phyloP scores from a whole-genome alignment of 2,113 vertebrate genomes.

The Cephalopterus ornatus region DNA sequence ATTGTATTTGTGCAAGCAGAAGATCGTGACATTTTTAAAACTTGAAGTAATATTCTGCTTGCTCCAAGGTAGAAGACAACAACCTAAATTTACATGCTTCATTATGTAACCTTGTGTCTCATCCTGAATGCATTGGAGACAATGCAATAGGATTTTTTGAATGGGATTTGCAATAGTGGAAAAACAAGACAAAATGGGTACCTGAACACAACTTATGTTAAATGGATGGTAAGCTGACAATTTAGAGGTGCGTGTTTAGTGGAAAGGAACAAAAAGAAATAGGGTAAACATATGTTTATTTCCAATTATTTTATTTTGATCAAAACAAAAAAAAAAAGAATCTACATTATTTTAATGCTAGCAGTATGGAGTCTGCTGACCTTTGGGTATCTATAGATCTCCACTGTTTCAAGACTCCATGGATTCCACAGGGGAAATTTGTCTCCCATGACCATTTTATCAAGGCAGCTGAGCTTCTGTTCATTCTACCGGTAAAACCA shows the following conservation, averaged over 20 bases:
- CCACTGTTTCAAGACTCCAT: background rate
- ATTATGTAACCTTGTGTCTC: background rate
- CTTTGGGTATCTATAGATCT: background rate
- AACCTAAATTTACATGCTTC: background rate
- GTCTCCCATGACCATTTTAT: background rate
- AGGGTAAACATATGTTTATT: background rate
- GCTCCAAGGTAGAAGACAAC: background rate
- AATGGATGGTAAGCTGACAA: background rate
- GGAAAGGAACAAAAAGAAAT: background rate
- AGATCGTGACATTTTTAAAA: background rate
- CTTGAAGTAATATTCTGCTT: background rate
- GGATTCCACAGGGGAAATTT: background rate
- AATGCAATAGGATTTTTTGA: background rate
- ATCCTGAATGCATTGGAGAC: background rate
- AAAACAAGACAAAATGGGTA: background rate
- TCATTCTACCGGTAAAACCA: background rate
- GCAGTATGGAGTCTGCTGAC: background rate
- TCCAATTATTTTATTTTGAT: background rate
- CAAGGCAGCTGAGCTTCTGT: background rate
- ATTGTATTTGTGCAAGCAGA: background rate
- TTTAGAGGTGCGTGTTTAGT: background rate
- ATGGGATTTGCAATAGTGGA: fast-evolving
- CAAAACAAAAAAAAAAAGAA: background rate
- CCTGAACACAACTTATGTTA: background rate
- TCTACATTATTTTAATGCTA: background rate